Conservation (phyloP, 2,888 invertebrate species). For the Latheticus oryzae region DNA sequence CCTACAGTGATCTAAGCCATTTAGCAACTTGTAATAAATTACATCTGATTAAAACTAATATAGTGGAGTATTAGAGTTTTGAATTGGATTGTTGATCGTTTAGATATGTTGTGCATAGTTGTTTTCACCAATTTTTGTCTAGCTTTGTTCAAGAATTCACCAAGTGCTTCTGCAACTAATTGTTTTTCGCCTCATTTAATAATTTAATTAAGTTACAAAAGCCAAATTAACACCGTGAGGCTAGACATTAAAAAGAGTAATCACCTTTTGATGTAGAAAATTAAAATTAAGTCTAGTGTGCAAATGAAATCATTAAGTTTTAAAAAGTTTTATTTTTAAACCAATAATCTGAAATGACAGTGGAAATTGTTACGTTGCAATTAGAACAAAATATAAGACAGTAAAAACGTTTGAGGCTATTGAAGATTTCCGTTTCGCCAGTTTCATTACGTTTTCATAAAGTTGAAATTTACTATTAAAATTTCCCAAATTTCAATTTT, state of each 20-base stretch:
- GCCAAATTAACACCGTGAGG: slow-evolving; percentile 27
- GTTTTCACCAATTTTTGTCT: too few relatives aligned
- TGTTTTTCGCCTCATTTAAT: slow-evolving; percentile 38
- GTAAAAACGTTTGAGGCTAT: too few relatives aligned
- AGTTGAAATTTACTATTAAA: too few relatives aligned
- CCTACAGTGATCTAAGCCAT: not conserved
- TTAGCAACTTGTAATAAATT: not conserved
- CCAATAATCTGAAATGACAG: not conserved
- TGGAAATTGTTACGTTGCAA: slow-evolving; percentile 7
- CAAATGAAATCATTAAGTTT: slow-evolving; percentile 38
- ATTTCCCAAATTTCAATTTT: too few relatives aligned
- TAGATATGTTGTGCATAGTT: too few relatives aligned
- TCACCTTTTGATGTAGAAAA: slow-evolving; percentile 35
- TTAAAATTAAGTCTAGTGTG: slow-evolving; percentile 41
- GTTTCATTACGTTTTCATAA: too few relatives aligned
- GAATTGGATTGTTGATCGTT: too few relatives aligned
- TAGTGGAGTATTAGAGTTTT: too few relatives aligned
- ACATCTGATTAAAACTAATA: not conserved
- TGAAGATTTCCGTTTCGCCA: too few relatives aligned
- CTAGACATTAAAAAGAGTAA: slow-evolving; percentile 39
- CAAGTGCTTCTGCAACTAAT: slow-evolving; percentile 35
- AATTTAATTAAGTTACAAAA: slow-evolving; percentile 41
- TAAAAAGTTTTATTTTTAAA: slow-evolving; percentile 26
- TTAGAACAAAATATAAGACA: too few relatives aligned
- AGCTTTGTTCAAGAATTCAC: slow-evolving; percentile 25